Evolutionary conservation across 1,140 invertebrate genomes (phyloP), one percentile per base, ranked within the genome.

Genomic region (Phortica variegata): DNA sequence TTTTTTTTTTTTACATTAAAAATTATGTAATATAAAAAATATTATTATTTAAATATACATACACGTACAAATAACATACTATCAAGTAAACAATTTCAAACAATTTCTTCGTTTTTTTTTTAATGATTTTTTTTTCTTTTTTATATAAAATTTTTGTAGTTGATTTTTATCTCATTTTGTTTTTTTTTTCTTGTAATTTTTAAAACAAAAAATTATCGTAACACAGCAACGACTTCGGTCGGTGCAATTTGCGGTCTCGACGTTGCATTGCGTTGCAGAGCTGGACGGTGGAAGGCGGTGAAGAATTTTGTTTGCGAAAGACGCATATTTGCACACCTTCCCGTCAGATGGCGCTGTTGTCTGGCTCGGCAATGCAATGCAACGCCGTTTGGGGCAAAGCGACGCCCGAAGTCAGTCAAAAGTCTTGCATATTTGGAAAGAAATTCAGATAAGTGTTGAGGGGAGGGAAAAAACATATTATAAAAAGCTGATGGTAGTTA

Each of bases 141-240:
- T 49, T 53, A 6, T n/a, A n/a, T n/a, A n/a, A n/a, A n/a, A n/a
- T n/a, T n/a, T n/a, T n/a, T n/a, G n/a, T n/a, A n/a, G n/a, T n/a
- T n/a, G n/a, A n/a, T n/a, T n/a, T n/a, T n/a, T n/a, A n/a, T 42
- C 26, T 43, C 40, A 43, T 43, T 23, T 18, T 15, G 16, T 18
- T 40, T 29, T 12, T 29, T 34, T 33, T 31, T 4, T 34, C 33
- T 50, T 51, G 5, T 23, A 44, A 55, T 38, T 39, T 16, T 47
- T 40, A 36, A 36, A 36, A 36, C 6, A 36, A 36, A 36, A 36
- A 36, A 36, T 26, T 26, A 65, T 58, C 52, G 54, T 72, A 72
- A 72, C 68, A 72, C 68, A 72, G 69, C 69, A 72, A 54, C 58
- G 68, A 65, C 63, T 61, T 55, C n/a, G n/a, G n/a, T n/a, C n/a